Base-by-base conservation (phyloP, 2,113 vertebrate species). In the Antennarius striatus region DNA sequence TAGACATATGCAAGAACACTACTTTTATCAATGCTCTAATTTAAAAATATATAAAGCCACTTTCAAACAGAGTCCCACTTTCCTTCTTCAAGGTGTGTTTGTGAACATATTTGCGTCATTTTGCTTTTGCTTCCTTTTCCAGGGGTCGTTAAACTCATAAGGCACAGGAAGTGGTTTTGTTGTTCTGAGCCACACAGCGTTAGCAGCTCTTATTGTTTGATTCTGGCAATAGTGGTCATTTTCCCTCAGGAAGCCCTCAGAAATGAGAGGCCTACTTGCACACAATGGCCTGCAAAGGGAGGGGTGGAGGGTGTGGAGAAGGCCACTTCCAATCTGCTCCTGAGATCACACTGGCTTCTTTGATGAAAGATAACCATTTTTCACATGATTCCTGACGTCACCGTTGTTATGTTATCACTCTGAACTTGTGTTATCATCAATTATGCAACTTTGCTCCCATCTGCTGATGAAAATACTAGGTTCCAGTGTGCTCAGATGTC, bases 401-500 rank as follows among this genome's bases (percentile, higher is more conserved):
- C 75, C 82, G 39, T 70, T 56, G 43, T 6, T 17, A 42, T 28
- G 11, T 50, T 29, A 60, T 58, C 54, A 47, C 49, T 3, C 4
- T 65, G 61, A 63, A n/a, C 66, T 46, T 15, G 11, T 62, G 28
- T 48, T 36, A 8, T 45, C 13, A 10, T 13, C 2, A 4, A 56
- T 47, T n/a, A 30, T 47, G 15, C 55, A 42, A 32, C 10, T 7
- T 56, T 14, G 46, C 46, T 10, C 40, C 13, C 66, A 1, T 75
- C 12, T 57, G 39, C 47, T 60, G 48, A 36, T 78, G 10, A 59
- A 56, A 66, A 49, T n/a, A 13, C 46, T 71, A 94, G 94, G 89
- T 96, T 97, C 82, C 95, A 95, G 89, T 97, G 96, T 0, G 95
- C 95, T 51, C 95, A 96, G 84, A 83, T 97, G 71, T 91, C 94